phyloP scores from a whole-genome alignment of 1,140 invertebrate genomes.

The Heliconius melpomene region DNA sequence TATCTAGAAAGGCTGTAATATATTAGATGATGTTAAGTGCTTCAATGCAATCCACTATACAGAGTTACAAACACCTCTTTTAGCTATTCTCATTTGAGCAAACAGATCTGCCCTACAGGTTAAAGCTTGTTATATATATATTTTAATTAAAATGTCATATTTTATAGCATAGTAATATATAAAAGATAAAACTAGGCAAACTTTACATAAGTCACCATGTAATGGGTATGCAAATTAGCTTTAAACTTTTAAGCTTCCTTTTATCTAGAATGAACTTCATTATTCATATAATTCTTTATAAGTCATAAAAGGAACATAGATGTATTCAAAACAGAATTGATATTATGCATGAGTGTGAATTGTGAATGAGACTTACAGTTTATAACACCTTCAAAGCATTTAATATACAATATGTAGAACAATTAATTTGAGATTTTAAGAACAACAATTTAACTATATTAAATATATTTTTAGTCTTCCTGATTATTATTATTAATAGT shows the following conservation, averaged over 20 bases:
- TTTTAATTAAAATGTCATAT: not conserved
- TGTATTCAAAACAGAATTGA: not conserved
- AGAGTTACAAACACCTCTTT: too few relatives aligned
- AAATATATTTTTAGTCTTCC: too few relatives aligned
- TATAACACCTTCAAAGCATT: not conserved
- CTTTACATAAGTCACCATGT: not conserved
- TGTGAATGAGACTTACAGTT: not conserved
- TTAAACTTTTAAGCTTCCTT: conserved; percentile 6
- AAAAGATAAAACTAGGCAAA: not conserved
- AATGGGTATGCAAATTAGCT: conserved; percentile 1
- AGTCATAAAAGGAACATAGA: not conserved
- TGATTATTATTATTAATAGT: not conserved
- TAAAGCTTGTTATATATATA: too few relatives aligned
- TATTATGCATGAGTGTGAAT: not conserved
- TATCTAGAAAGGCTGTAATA: too few relatives aligned
- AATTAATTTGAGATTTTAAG: not conserved
- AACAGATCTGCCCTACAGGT: too few relatives aligned
- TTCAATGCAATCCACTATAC: too few relatives aligned
- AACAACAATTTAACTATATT: not conserved
- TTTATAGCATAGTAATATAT: not conserved
- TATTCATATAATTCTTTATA: not conserved
- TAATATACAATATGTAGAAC: too few relatives aligned
- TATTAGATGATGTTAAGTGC: too few relatives aligned
- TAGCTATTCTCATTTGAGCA: too few relatives aligned
- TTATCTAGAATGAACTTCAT: conserved; percentile 1